These are phyloP conservation scores for Nemotelus pantherinus DNA, from an alignment of 2,888 invertebrate genomes.

Conservation along the genomic window DNA sequence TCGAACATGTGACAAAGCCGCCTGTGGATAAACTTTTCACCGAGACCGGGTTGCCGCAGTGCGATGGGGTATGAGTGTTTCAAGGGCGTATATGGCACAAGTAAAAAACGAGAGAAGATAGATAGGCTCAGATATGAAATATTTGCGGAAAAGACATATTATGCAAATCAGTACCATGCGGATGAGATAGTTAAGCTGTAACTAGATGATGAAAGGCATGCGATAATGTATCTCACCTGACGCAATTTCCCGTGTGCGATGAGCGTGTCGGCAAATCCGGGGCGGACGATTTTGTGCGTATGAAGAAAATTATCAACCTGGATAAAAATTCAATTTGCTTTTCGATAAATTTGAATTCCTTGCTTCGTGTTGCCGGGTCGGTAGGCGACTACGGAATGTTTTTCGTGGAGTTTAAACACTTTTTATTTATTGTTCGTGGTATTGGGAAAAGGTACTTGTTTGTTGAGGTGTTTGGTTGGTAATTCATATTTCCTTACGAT, in stretches of 20 bases:
- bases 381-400: neutral
- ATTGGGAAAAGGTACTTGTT: neutral
- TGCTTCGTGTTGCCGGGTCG: neutral
- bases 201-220: conserved; percentile 33
- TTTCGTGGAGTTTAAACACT: conserved; percentile 20
- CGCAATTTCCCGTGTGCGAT: neutral
- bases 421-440: conserved; percentile 31
- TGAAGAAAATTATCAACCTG: conserved; percentile 29
- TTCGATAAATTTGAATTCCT: conserved; percentile 31
- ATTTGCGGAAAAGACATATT: conserved; percentile 44
- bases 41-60: neutral
- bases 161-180: conserved; percentile 44
- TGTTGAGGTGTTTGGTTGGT: neutral
- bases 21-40: neutral
- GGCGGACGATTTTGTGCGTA: conserved; percentile 10
- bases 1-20: neutral
- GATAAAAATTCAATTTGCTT: conserved; percentile 45
- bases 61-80: neutral
- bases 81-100: neutral
- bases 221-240: conserved; percentile 14
- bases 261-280: neutral
- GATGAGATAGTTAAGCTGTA: conserved; percentile 43
- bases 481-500: conserved; percentile 30
- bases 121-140: conserved; percentile 42
- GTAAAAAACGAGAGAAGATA: conserved; percentile 26